phyloP scores from a whole-genome alignment of 2,888 invertebrate genomes.

The Rotaria magnacalcarata region DNA sequence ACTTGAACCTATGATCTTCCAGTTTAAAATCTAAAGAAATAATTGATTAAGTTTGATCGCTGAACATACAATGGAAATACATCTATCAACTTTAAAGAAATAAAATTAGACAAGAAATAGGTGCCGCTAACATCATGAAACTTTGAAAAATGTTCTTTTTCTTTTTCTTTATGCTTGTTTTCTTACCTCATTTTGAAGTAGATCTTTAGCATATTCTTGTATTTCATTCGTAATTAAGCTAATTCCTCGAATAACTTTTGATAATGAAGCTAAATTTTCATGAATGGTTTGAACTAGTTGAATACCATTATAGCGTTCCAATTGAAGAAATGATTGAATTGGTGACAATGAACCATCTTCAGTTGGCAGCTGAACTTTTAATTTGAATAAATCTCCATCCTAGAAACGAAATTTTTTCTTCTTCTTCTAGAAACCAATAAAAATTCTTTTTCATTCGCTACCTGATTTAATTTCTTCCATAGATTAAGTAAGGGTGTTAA shows the following conservation, averaged over 20 bases:
- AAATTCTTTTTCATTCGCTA: conserved; percentile 48
- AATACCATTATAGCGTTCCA: conserved; percentile 67
- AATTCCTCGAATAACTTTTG: conserved; percentile 66
- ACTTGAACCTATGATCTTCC: too few species aligned
- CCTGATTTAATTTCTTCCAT: conserved; percentile 74
- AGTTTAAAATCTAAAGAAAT: too few species aligned
- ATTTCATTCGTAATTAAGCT: conserved; percentile 62
- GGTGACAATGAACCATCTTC: conserved; percentile 58
- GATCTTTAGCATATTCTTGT: conserved; percentile 60
- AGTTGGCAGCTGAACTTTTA: background rate
- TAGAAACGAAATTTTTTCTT: background rate
- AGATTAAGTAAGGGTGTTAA: conserved; percentile 70
- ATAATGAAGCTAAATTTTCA: conserved; percentile 64
- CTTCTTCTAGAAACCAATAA: too few species aligned
- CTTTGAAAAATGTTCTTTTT: too few species aligned
- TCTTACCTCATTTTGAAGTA: conserved; percentile 64
- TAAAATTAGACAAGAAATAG: too few species aligned
- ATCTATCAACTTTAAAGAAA: too few species aligned
- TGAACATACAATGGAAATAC: too few species aligned
- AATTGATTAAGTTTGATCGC: too few species aligned
- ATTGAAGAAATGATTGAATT: conserved; percentile 65
- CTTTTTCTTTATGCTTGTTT: too few species aligned
- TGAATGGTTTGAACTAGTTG: conserved; percentile 67
- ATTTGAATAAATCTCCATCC: background rate
- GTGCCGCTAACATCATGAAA: too few species aligned